These are phyloP conservation scores for Promerops cafer DNA, from an alignment of 2,113 vertebrate species.

Conservation along the genomic window DNA sequence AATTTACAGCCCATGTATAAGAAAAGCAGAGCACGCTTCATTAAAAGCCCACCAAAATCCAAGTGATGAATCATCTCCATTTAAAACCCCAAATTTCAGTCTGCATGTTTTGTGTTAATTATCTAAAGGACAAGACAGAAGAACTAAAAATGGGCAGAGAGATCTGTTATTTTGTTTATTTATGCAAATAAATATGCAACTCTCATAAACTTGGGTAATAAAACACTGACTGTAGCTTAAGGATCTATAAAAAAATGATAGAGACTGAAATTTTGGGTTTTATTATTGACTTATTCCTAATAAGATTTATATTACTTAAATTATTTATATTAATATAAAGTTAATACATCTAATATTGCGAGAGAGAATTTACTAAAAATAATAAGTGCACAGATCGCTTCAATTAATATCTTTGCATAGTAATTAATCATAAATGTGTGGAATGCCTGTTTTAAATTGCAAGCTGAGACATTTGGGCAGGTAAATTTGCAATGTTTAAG, in stretches of 20 bases:
- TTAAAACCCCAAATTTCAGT: background rate
- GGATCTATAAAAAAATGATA: background rate
- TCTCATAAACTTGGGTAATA: background rate
- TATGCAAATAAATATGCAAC: no score
- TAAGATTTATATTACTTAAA: background rate
- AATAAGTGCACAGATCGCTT: background rate
- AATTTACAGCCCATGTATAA: background rate
- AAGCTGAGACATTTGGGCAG: background rate
- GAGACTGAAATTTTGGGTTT: background rate
- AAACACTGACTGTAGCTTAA: background rate
- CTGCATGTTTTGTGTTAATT: accelerated
- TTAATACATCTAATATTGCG: background rate
- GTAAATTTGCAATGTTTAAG: accelerated
- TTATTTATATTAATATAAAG: background rate
- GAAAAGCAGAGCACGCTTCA: background rate
- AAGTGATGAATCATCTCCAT: background rate
- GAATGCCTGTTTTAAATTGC: background rate
- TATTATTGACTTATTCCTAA: background rate
- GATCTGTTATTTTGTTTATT: background rate
- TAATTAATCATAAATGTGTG: background rate
- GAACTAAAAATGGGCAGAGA: background rate
- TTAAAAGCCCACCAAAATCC: background rate
- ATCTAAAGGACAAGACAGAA: background rate
- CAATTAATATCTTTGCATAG: background rate
- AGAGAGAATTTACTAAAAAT: background rate